A percentile compares a stretch with the other conserved stretches of the same genome.
phyloP scores from a whole-genome alignment of 2,113 vertebrate species.

The Neopipo cinnamomea region DNA sequence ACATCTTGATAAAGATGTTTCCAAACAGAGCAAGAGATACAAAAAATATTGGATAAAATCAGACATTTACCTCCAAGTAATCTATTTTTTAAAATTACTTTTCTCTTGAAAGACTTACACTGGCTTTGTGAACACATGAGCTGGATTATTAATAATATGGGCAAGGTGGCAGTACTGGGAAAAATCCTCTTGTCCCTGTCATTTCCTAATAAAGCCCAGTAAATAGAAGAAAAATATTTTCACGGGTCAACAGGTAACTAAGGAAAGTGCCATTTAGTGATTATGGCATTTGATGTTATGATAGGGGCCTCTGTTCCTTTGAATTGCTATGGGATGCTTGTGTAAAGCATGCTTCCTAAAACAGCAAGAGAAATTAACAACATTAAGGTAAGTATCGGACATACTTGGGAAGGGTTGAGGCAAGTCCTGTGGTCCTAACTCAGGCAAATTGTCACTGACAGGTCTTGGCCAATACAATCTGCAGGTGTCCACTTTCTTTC shows the following conservation, averaged over 20 bases:
- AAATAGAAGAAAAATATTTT: constrained; percentile 26
- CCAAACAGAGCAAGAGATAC: neutral
- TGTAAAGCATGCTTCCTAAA: neutral
- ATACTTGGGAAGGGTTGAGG: neutral
- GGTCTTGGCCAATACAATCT: constrained; percentile 51
- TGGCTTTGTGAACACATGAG: neutral
- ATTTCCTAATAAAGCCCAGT: constrained; percentile 26
- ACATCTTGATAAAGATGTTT: neutral
- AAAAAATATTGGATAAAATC: neutral
- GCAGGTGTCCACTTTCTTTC: constrained; percentile 66
- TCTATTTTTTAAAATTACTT: neutral
- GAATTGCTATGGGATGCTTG: neutral
- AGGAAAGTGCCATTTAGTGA: neutral
- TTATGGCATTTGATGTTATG: neutral
- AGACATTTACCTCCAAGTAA: neutral
- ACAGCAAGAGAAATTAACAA: neutral
- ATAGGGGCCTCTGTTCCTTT: neutral
- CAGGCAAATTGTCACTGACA: constrained; percentile 50
- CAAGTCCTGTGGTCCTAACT: constrained; percentile 9
- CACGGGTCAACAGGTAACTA: constrained; percentile 11
- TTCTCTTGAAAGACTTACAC: neutral
- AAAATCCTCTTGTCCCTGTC: neutral
- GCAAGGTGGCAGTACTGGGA: neutral
- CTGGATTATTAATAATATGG: neutral
- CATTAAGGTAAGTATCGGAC: neutral